Base-by-base conservation (phyloP, 1,140 invertebrate genomes). In the Brachionus calyciflorus region DNA sequence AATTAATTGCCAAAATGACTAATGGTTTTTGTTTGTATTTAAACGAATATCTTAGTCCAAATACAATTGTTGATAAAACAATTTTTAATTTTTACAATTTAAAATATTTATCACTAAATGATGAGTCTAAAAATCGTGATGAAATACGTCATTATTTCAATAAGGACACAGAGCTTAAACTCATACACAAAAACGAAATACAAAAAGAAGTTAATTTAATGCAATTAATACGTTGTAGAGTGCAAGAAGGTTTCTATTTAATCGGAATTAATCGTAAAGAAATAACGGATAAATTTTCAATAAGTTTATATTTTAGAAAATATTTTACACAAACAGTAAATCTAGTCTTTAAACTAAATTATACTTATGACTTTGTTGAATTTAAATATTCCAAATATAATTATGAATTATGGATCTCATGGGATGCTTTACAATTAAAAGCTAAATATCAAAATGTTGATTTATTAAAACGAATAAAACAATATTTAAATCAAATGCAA, bases 241-340 rank as follows among this genome's bases (percentile, higher is more conserved):
- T 26, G 19, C 69, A 51, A 28, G 69, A 73, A 28, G 69, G 69
- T n/a, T 73, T 73, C 26, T 55, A 17, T 41, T 37, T 73, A 12
- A 21, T 21, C 1, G 12, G n/a, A 19, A n/a, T 73, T 33, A 49
- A 12, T 3, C 30, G 37, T 2, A 19, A 51, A 40, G 19, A 28
- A 40, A 30, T 30, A 41, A 33, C 69, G n/a, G 33, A 51, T 3
- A 49, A 30, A 3, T 49, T 1, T 14, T 3, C 33, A 3, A 30
- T 70, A 14, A 30, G 33, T 17, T 12, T 73, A 5, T 49, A 40
- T 73, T 73, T 73, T 19, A 73, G 51, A 51, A 73, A 73, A 40
- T n/a, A 40, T 26, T 55, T 73, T 12, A 73, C 19, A 30, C 69
- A 51, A 33, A 73, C 69, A n/a, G 10, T 40, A 30, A 30, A 26